Base-by-base conservation (phyloP, 2,888 invertebrate species). In the Orchestes rusci region DNA sequence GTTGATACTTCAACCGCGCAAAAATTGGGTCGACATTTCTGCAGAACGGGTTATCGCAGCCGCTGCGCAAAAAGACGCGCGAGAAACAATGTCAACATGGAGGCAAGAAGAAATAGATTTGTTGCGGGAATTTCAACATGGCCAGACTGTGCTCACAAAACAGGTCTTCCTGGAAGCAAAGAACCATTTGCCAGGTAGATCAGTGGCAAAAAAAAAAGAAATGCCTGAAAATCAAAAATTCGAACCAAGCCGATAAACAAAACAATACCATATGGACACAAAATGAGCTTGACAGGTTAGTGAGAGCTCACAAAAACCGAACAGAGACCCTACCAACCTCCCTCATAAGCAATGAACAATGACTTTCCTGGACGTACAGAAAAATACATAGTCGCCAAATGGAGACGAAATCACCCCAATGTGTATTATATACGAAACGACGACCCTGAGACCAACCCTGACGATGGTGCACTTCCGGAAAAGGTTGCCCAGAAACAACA, bases 161-260 rank as follows among this genome's bases (percentile, higher is more conserved):
- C 2, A 15, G 2, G 31, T 12, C 13, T 3, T 31, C 2, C 12
- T 17, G 34, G 34, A 34, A 12, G 34, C 34, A 4, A 16, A 34
- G 2, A 17, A 3, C 8, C 12, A n/a, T 10, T 34, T 34, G 17
- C 34, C 34, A 13, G 17, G 34, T 17, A 10, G 34, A 16, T 34
- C 34, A 4, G 34, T 34, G 17, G 34, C 34, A 16, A 34, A 34
- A 17, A 2, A 34, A 34, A 4, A 34, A 34, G 12, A 34, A 34
- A 34, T 34, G 17, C 3, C 1, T 34, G 8, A 18, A 34, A 17
- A 2, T 34, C 7, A 34, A 34, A 34, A 34, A 34, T 3, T 2
- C 2, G 17, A 4, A 2, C 2, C 3, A 3, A 2, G 17, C 3
- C 16, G 17, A 2, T 2, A 3, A 12, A 4, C 34, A n/a, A n/a